These are phyloP conservation scores for Hypselothyrea guttata DNA, from an alignment of 2,888 invertebrate genomes.

Conservation along the genomic window DNA sequence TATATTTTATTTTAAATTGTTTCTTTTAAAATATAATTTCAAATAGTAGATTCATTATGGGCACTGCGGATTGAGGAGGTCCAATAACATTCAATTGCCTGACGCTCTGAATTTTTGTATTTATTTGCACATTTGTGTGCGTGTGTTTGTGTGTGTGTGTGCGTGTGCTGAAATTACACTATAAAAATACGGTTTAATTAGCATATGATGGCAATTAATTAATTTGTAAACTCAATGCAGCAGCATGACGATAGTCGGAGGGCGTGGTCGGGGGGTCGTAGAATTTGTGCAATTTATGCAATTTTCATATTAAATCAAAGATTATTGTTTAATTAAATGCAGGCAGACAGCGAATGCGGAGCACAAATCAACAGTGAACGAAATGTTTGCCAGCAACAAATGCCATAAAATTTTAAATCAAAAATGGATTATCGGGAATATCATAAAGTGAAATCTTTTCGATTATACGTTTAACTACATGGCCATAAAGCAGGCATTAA, in stretches of 20 bases:
- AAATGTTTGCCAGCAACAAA: background rate
- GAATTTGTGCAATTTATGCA: constrained; percentile 9
- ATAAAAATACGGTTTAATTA: constrained; percentile 75
- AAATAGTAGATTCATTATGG: constrained; percentile 13
- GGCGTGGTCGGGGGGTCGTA: background rate
- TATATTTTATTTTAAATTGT: no score
- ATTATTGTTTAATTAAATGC: constrained; percentile 69
- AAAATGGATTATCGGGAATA: background rate
- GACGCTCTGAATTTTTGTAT: constrained; percentile 43
- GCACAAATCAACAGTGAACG: no score
- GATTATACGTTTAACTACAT: no score
- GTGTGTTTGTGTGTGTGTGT: constrained; percentile 16
- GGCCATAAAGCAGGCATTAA: no score
- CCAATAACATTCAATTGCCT: constrained; percentile 40
- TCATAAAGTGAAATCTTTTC: background rate
- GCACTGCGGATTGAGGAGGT: constrained; percentile 8
- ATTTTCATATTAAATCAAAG: constrained; percentile 63
- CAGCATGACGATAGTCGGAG: constrained; percentile 8
- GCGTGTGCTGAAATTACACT: constrained; percentile 46
- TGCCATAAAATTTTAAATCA: background rate
- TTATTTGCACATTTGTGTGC: constrained; percentile 15
- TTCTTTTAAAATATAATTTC: no score
- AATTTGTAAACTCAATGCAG: constrained; percentile 60
- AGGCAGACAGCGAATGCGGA: background rate
- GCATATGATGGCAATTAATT: constrained; percentile 76